Base-by-base conservation (phyloP, 92 coral and sea anemone genomes). In the Paragorgia papillata region DNA sequence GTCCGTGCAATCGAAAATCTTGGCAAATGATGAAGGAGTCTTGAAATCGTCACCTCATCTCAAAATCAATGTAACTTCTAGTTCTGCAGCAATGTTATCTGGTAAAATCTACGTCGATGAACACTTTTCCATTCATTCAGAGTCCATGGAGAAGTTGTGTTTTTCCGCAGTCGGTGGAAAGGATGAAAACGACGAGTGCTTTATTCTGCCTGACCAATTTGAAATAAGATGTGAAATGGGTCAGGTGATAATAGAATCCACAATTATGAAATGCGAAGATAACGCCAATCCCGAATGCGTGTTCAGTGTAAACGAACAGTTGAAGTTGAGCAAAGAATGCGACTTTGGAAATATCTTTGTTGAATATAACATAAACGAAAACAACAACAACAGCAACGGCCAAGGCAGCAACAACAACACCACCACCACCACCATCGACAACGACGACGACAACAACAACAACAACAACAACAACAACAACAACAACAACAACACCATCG, bases 111-210 rank as follows among this genome's bases (percentile, higher is more conserved):
- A 62, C 37, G 85, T 80, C 27, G 82, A 85, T 32, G 64, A 74
- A 74, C 69, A 80, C 79, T 31, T 85, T n/a, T 26, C 33, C 43
- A 69, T 85, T 55, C 41, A 35, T 57, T 80, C 89, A 19, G 44
- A 80, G 35, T 85, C 89, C 14, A 62, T 73, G 25, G 74, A 66
- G 69, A 44, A 75, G 32, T 57, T 85, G 64, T 68, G 55, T 15
- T 80, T 85, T 65, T 73, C 81, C 65, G 85, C 85, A 7, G 12
- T 73, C 53, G 89, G 89, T 25, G 89, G 89, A 46, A 85, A 74
- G 64, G 62, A 63, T 37, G 85, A 85, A 21, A 66, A 39, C 57
- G 49, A 20, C 8, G 78, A 46, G 9, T 21, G 24, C 56, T 85
- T 85, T 80, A 59, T 80, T 53, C 71, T 62, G 21, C 89, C 89